Evolutionary conservation across 2,113 vertebrate genomes (phyloP).

Genomic region (Oreochromis niloticus): DNA sequence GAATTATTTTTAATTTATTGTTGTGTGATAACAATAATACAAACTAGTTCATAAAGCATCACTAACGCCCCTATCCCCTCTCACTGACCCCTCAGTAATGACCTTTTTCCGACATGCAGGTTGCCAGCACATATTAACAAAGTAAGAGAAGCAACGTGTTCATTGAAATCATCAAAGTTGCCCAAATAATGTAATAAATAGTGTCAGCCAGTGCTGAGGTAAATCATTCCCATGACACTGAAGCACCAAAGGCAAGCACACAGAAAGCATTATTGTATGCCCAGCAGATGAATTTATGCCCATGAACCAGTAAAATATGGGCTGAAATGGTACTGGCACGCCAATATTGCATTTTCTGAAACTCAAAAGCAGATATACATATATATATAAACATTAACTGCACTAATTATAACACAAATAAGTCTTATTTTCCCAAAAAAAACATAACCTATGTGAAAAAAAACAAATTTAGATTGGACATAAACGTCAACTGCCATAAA

Average conservation of each 20-base stretch:
- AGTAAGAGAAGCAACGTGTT: neutral
- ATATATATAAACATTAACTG: neutral
- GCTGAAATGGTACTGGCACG: slow-evolving; percentile 48
- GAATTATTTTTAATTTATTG: slow-evolving; percentile 74
- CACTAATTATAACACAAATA: neutral
- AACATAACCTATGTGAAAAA: neutral
- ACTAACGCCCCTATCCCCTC: slow-evolving; percentile 18
- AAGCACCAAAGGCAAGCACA: slow-evolving; percentile 64
- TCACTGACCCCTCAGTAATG: slow-evolving; percentile 17
- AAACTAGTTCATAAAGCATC: slow-evolving; percentile 52
- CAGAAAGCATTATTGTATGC: slow-evolving; percentile 55
- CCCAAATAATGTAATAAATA: slow-evolving; percentile 23
- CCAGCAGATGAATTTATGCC: slow-evolving; percentile 57
- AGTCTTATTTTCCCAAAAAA: neutral
- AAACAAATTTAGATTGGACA: neutral
- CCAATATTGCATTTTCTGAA: slow-evolving; percentile 44
- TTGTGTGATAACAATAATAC: slow-evolving; percentile 60
- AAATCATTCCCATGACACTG: slow-evolving; percentile 58
- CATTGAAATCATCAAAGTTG: neutral
- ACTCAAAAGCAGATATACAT: slow-evolving; percentile 70
- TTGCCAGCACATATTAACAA: slow-evolving; percentile 6
- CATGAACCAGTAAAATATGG: slow-evolving; percentile 40
- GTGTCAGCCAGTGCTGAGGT: slow-evolving; percentile 42
- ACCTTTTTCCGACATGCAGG: slow-evolving; percentile 41
- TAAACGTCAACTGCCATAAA: neutral